A percentile compares a stretch with the other conserved stretches of the same genome.
Conservation (phyloP, 2,888 invertebrate genomes). For the Dicyrtoma fusca region DNA sequence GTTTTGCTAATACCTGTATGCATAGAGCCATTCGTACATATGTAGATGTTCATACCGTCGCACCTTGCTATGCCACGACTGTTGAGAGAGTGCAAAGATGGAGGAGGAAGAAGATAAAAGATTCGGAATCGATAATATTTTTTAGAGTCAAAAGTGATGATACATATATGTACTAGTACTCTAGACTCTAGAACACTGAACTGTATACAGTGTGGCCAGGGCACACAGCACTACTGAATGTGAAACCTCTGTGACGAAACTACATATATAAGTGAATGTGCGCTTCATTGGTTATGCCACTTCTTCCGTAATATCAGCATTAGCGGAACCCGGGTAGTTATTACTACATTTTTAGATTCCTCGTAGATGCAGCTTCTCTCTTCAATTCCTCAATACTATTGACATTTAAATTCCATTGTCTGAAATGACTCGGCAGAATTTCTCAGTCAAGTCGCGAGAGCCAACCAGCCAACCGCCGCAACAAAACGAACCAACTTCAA, state of each 20-base stretch:
- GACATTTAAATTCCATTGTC: constrained; percentile 31
- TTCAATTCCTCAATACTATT: constrained; percentile 2
- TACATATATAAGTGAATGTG: neutral
- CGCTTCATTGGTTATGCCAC: no score
- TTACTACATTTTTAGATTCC: neutral
- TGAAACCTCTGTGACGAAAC: neutral
- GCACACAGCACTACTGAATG: neutral
- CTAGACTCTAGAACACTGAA: no score
- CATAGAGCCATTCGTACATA: no score
- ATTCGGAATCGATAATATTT: constrained; percentile 32
- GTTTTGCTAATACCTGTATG: no score
- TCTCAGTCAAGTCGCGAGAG: neutral
- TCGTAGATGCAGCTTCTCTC: neutral
- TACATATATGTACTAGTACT: no score
- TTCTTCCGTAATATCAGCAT: no score
- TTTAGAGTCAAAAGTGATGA: constrained; percentile 2
- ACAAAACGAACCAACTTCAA: neutral
- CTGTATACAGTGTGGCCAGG: neutral
- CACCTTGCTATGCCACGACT: no score
- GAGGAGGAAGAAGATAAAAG: constrained; percentile 25
- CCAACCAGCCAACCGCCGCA: neutral
- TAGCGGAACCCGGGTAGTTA: no score
- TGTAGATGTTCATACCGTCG: neutral
- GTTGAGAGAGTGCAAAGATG: neutral
- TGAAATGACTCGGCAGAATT: neutral